Conservation (phyloP, 2,113 vertebrate species). For the Callocephalon fimbriatum region DNA sequence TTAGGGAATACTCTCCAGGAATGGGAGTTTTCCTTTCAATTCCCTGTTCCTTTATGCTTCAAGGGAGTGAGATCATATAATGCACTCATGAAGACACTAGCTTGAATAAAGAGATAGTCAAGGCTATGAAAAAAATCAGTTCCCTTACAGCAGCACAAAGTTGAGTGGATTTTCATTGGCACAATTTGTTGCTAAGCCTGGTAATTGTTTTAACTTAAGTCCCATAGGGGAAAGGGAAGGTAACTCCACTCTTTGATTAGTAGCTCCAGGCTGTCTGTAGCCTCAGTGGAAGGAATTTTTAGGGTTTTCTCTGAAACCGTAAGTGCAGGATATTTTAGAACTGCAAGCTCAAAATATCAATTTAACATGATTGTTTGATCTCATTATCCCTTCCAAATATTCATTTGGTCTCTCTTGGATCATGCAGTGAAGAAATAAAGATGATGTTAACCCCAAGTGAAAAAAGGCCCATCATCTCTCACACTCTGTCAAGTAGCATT, state of each 20-base stretch:
- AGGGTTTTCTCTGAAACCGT: neutral
- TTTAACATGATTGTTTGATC: neutral
- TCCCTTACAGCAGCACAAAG: neutral
- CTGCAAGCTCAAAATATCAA: neutral
- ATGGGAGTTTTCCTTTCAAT: neutral
- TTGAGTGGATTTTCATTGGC: neutral
- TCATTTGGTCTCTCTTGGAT: neutral
- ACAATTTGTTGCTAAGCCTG: neutral
- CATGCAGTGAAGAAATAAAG: neutral
- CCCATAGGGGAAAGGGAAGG: neutral
- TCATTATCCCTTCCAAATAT: neutral
- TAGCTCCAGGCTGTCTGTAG: neutral
- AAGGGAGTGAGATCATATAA: neutral
- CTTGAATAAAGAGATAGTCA: neutral
- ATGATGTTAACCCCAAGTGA: neutral
- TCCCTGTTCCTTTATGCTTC: neutral
- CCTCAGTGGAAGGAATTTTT: neutral
- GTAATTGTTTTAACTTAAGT: neutral
- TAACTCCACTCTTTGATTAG: neutral
- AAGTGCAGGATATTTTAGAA: constrained; percentile 12
- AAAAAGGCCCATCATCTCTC: neutral
- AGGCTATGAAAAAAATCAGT: neutral
- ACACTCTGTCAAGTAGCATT: neutral
- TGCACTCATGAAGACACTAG: neutral
- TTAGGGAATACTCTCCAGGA: neutral